phyloP scores from a whole-genome alignment of 2,113 vertebrate genomes.

The Cnemophilus loriae region DNA sequence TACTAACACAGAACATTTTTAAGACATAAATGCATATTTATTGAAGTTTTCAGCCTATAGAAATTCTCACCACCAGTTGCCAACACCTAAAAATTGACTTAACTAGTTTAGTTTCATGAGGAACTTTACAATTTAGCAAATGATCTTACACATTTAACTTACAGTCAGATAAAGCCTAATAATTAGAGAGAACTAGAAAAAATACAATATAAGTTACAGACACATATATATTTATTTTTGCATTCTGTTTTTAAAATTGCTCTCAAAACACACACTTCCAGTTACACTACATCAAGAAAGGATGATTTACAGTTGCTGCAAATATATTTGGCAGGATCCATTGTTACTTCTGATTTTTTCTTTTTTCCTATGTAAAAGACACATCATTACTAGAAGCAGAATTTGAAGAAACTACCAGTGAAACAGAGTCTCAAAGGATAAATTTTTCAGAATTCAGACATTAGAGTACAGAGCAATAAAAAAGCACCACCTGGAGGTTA shows the following conservation, averaged over 20 bases:
- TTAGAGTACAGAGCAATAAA: background rate
- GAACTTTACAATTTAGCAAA: background rate
- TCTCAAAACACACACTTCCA: background rate
- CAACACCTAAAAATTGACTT: background rate
- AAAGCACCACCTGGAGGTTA: constrained; percentile 25
- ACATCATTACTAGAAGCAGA: background rate
- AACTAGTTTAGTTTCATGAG: background rate
- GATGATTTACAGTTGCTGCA: background rate
- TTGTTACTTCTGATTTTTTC: background rate
- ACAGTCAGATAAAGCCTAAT: background rate
- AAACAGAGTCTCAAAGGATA: background rate
- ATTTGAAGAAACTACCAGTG: background rate
- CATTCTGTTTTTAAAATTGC: background rate
- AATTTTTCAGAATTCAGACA: background rate
- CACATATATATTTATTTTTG: background rate
- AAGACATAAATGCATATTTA: background rate
- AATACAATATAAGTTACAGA: background rate
- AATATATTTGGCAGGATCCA: background rate
- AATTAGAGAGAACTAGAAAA: background rate
- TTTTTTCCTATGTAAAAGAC: background rate
- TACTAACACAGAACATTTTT: background rate
- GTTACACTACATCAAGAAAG: background rate
- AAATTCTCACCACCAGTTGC: background rate
- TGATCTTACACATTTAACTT: background rate
- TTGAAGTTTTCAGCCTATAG: background rate